Evolutionary conservation across 2,113 vertebrate species (phyloP), one percentile per base, ranked within the genome.

Genomic region (Pseudorhombus dupliciocellatus): DNA sequence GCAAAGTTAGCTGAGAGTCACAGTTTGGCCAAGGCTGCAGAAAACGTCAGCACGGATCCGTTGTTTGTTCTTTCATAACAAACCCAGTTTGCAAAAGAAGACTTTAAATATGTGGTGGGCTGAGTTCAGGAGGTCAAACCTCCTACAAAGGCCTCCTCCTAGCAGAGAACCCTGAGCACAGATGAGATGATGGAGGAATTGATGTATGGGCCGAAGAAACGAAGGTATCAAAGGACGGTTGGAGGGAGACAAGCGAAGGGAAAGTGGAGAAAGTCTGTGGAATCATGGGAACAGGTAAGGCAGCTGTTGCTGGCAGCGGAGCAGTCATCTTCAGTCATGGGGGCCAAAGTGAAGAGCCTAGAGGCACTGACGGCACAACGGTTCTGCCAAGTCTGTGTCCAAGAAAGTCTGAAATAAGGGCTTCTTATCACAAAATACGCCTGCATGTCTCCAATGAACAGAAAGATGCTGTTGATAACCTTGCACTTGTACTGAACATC

Each of bases 291-390:
- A 78, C 75, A 84, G 83, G 88, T 88, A 70, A 88, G 79, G 66
- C 80, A 84, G 88, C 58, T 70, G 46, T 68, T 81, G 83, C 82
- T 90, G 86, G 89, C 88, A 90, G 85, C 71, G 46, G 52, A 89
- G 80, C 79, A 78, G 80, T 89, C 81, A 70, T 88, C 82, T 88
- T 81, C 84, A 90, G 84, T 80, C 79, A 60, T 11, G 54, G 62
- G 68, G 87, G 91, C 90, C 87, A 89, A 89, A 84, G 83, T 75
- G 79, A 87, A 75, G 76, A 80, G 88, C 88, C 90, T 69, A 18
- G 77, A 89, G 90, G 91, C 84, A 66, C 77, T 40, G 83, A 84
- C 80, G 87, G 75, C 64, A 71, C 73, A 75, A 58, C 9, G 24
- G 20, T 56, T 52, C 86, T 82, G 89, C 87, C 89, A 92, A 91